These are phyloP conservation scores for Cromileptes altivelis DNA, from an alignment of 2,113 vertebrate species.

Conservation along the genomic window DNA sequence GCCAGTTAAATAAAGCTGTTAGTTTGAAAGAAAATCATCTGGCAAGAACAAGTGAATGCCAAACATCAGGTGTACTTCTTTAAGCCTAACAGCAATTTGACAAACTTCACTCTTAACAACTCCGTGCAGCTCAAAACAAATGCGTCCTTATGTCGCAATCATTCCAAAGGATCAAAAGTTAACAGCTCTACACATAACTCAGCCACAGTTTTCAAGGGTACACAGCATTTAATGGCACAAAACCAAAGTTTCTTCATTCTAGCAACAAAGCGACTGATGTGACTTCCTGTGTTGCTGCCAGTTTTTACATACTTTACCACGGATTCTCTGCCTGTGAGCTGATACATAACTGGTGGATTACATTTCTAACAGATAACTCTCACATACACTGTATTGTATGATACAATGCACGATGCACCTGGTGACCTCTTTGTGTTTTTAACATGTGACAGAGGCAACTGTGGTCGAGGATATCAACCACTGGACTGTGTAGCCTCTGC, in stretches of 20 bases:
- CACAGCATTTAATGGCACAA: not conserved
- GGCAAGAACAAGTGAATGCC: conserved; percentile 54
- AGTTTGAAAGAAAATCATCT: conserved; percentile 48
- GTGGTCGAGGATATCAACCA: too few species aligned
- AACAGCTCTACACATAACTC: conserved; percentile 31
- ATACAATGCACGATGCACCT: not conserved
- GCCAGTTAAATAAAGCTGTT: conserved; percentile 63
- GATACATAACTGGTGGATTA: not conserved
- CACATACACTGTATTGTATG: not conserved
- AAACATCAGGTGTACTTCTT: conserved; percentile 67
- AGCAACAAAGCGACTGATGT: conserved; percentile 12
- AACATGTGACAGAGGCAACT: too few species aligned
- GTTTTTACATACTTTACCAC: not conserved
- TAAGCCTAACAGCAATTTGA: conserved; percentile 42
- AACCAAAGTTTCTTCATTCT: conserved; percentile 11
- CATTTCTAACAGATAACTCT: not conserved
- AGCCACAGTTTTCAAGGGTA: conserved; percentile 56
- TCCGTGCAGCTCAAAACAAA: conserved; percentile 41
- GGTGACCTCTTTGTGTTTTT: too few species aligned
- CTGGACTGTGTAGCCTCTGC: too few species aligned
- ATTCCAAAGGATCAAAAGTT: conserved; percentile 55
- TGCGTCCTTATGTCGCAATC: conserved; percentile 16
- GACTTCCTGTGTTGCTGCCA: not conserved
- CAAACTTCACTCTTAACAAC: conserved; percentile 41
- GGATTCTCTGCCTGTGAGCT: not conserved